Base-by-base conservation (phyloP, 2,113 vertebrate genomes). In the Halichoeres trimaculatus region DNA sequence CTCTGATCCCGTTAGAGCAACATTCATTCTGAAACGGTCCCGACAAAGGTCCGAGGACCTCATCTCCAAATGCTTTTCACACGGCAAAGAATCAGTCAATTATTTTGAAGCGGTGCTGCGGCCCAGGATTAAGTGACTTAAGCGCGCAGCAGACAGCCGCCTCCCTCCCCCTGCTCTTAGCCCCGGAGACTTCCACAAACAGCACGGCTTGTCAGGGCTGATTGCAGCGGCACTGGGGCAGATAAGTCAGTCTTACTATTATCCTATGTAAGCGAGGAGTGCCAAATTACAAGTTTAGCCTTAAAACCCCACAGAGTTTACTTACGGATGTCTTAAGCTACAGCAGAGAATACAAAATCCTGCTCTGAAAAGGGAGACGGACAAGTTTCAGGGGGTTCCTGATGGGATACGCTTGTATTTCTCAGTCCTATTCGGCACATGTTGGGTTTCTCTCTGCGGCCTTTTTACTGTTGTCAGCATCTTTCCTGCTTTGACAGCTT, bases 171-270 rank as follows among this genome's bases (percentile, higher is more conserved):
- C 50, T 50, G 13, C 70, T 47, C 65, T 66, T 58, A 78, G 76
- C 87, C 72, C 71, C 45, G 19, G 84, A 87, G 81, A 77, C 82
- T 67, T 65, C 78, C 74, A 83, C 70, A 88, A 90, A 89, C 81
- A 77, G 78, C 52, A 17, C 19, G 54, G 59, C 79, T 70, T 77
- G 84, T 89, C 88, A 85, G 76, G 81, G 77, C 83, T 88, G 89
- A 89, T 86, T 89, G 88, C 80, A 43, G 81, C 52, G 64, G 89
- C 80, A 79, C 80, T 73, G 74, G 74, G 85, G 84, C 80, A 86
- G 90, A 93, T 92, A 90, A 91, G 85, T 90, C 88, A 89, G 88
- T 82, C 80, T 84, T 83, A 89, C 82, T 83, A 83, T 91, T 89
- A 91, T 92, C 88, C 86, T 76, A 62, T 52, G 86, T 88, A 91